These are phyloP conservation scores for Trichosurus vulpecula DNA, from an alignment of 2,797 vertebrate genomes.

Conservation along the genomic window DNA sequence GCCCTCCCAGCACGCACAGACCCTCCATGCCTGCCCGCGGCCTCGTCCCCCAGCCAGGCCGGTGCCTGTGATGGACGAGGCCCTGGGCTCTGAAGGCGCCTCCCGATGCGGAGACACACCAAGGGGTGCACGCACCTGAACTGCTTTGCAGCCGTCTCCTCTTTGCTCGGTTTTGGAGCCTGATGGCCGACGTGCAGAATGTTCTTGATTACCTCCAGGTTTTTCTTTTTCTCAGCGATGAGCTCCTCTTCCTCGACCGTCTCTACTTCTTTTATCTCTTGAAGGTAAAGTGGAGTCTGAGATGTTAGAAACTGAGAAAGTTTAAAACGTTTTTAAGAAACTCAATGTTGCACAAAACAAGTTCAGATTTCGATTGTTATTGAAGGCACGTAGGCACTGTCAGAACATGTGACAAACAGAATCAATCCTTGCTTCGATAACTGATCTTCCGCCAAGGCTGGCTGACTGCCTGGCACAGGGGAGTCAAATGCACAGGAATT, in stretches of 20 bases:
- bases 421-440: too few relatives aligned
- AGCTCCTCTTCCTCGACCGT: constrained; percentile 87
- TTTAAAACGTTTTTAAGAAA: too few relatives aligned
- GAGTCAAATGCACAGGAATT: too few relatives aligned
- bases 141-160: constrained; percentile 84
- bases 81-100: background rate
- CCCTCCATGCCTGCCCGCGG: background rate
- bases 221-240: constrained; percentile 91
- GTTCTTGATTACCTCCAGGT: constrained; percentile 89
- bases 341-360: too few relatives aligned
- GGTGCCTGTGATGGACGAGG: background rate
- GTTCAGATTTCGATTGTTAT: too few relatives aligned
- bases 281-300: constrained; percentile 53
- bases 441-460: too few relatives aligned
- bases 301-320: background rate
- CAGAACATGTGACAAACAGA: too few relatives aligned
- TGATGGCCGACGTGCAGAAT: constrained; percentile 86
- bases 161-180: constrained; percentile 80
- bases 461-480: too few relatives aligned
- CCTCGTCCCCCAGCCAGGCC: background rate
- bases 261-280: constrained; percentile 68
- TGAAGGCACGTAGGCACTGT: too few relatives aligned
- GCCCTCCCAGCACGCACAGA: background rate
- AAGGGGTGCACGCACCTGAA: constrained; percentile 89
- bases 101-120: too few relatives aligned